These are phyloP conservation scores for Novumbra hubbsi DNA, from an alignment of 2,797 vertebrate species.

Conservation along the genomic window DNA sequence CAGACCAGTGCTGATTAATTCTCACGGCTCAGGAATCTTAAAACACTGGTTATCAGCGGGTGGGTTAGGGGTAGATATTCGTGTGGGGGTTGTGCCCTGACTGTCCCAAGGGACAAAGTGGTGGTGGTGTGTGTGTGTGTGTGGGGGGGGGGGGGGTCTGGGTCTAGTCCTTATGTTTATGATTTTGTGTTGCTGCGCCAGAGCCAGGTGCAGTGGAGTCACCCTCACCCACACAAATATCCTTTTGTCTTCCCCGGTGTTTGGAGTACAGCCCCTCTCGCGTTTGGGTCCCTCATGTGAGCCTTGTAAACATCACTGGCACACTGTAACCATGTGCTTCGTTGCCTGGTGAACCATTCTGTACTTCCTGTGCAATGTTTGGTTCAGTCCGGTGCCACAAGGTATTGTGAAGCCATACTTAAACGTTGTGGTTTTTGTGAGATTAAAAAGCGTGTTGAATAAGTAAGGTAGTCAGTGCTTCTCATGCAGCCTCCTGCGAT, in stretches of 20 bases:
- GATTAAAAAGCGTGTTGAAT: not conserved
- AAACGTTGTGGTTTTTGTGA: not conserved
- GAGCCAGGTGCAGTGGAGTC: slow-evolving; percentile 10
- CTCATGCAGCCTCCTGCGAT: too few relatives aligned
- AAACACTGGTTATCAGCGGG: slow-evolving; percentile 39
- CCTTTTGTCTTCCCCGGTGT: slow-evolving; percentile 2
- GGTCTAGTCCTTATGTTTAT: slow-evolving; percentile 11
- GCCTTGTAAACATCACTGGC: not conserved
- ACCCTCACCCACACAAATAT: slow-evolving; percentile 14
- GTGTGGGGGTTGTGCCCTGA: slow-evolving; percentile 3
- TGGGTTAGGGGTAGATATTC: slow-evolving; percentile 3
- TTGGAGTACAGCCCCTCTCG: not conserved
- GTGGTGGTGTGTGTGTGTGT: slow-evolving; percentile 11
- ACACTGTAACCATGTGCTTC: not conserved
- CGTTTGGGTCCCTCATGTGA: not conserved
- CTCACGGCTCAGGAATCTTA: slow-evolving; percentile 38
- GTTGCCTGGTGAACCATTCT: not conserved
- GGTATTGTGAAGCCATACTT: not conserved
- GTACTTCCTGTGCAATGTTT: not conserved
- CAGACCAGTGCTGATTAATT: slow-evolving; percentile 12
- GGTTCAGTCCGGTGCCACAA: not conserved
- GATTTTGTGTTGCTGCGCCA: slow-evolving; percentile 12
- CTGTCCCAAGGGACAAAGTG: not conserved
- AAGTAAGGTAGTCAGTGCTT: too few relatives aligned
- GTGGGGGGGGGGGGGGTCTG: not conserved